Evolutionary conservation across 2,113 vertebrate genomes (phyloP), one percentile per base, ranked within the genome.

Genomic region (Tetrao urogallus): DNA sequence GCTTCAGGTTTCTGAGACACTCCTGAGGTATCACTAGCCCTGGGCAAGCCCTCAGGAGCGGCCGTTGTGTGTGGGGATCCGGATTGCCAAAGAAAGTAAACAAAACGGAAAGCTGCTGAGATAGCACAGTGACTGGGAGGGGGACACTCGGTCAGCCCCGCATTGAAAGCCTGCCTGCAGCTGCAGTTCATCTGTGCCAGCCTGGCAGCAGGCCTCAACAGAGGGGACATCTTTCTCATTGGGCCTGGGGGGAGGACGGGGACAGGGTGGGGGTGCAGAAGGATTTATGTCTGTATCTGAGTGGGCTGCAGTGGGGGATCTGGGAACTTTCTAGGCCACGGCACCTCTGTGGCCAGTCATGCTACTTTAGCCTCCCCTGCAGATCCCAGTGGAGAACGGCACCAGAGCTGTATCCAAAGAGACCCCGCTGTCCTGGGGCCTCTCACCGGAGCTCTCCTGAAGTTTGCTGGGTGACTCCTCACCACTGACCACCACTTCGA

Each of bases 351-450:
- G 34, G 70, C 84, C 94, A 93, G 94, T 78, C 91, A 0, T 4
- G 93, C 92, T 93, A 43, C 96, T 94, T 96, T 84, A 96, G 96
- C 95, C 94, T 97, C 95, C 96, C 94, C 95, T 97, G 96, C 96
- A 97, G 95, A 94, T 97, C 94, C 91, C 82, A 58, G 52, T 1
- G 25, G 88, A 97, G 94, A 96, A 96, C 91, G 92, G 92, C 92
- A 95, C 76, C 38, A 0, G 83, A 11, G 5, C 22, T 6, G 56
- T 45, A 60, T 80, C 86, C 1, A 3, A 7, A 1, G 71, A 69
- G 61, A 48, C 52, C 74, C 1, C 4, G 9, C 56, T 85, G 43
- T 71, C 72, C 82, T 1, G 0, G 11, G n/a, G 45, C 63, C 56
- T 45, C 65, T 86, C 67, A 10, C 47, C 32, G 32, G 63, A 67